Percentiles rank a stretch among this genome's conserved stretches.
phyloP scores from a whole-genome alignment of 1,140 invertebrate species.

The Saccostrea echinata region DNA sequence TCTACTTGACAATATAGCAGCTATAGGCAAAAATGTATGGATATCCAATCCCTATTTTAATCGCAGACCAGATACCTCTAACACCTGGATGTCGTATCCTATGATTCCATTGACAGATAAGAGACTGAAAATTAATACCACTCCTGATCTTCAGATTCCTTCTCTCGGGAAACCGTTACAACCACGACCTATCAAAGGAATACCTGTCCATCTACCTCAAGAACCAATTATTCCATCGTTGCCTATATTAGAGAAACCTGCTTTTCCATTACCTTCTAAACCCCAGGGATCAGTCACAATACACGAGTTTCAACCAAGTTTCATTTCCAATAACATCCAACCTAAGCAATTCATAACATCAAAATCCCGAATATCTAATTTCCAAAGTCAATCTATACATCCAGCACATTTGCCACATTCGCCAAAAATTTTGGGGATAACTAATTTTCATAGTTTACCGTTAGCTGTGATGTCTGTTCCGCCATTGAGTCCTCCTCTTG shows the following conservation, averaged over 20 bases:
- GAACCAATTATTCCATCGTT: not conserved
- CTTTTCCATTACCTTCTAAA: slow-evolving; percentile 8
- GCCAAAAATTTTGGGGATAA: not conserved
- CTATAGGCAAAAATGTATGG: slow-evolving; percentile 9
- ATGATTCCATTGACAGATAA: slow-evolving; percentile 7
- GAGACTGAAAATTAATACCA: not conserved
- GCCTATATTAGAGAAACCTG: not conserved
- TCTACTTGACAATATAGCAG: not conserved
- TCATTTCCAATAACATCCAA: slow-evolving; percentile 4
- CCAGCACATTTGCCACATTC: not conserved
- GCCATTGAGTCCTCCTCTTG: not conserved
- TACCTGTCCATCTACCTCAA: not conserved
- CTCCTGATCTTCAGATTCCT: not conserved
- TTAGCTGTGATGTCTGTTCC: slow-evolving; percentile 4
- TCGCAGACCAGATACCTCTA: not conserved
- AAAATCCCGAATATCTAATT: not conserved
- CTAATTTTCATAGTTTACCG: not conserved
- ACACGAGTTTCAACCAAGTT: not conserved
- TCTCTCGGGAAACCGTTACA: not conserved
- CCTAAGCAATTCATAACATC: slow-evolving; percentile 4
- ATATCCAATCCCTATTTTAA: not conserved
- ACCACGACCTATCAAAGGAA: not conserved
- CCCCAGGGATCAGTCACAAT: not conserved
- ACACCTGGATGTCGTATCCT: not conserved
- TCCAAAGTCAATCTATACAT: slow-evolving; percentile 15